phyloP scores from a whole-genome alignment of 2,113 vertebrate species.

The Vidua chalybeata region DNA sequence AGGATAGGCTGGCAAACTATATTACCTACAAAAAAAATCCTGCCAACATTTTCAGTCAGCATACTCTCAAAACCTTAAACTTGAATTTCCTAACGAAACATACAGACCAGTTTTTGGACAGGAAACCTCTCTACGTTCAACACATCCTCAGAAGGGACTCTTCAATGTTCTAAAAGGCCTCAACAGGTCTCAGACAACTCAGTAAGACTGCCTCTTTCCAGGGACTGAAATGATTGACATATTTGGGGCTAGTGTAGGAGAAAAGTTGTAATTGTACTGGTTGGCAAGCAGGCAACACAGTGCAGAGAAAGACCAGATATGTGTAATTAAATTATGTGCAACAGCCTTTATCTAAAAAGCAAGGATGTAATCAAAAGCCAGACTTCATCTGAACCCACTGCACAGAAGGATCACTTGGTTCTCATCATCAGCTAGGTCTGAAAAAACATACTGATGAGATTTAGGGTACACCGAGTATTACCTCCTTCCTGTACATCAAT shows the following conservation, averaged over 20 bases:
- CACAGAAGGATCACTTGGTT: neutral
- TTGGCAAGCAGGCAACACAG: neutral
- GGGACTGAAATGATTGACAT: neutral
- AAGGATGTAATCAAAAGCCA: neutral
- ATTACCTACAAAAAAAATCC: neutral
- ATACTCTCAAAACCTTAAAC: neutral
- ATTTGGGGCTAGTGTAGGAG: neutral
- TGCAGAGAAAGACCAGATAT: neutral
- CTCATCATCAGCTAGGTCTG: neutral
- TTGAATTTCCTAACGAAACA: neutral
- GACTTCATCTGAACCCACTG: neutral
- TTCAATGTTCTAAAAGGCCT: neutral
- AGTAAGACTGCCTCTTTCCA: neutral
- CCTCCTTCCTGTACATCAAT: neutral
- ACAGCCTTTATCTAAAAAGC: neutral
- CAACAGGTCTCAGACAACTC: neutral
- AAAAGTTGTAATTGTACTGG: neutral
- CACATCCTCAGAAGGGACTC: neutral
- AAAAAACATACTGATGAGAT: neutral
- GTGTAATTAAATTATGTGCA: neutral
- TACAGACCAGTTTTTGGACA: accelerated
- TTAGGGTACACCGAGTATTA: neutral
- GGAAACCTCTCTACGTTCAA: neutral
- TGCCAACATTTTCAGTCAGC: neutral
- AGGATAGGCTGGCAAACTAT: neutral